phyloP scores from a whole-genome alignment of 2,888 invertebrate genomes.

The Chymomyza amoena region DNA sequence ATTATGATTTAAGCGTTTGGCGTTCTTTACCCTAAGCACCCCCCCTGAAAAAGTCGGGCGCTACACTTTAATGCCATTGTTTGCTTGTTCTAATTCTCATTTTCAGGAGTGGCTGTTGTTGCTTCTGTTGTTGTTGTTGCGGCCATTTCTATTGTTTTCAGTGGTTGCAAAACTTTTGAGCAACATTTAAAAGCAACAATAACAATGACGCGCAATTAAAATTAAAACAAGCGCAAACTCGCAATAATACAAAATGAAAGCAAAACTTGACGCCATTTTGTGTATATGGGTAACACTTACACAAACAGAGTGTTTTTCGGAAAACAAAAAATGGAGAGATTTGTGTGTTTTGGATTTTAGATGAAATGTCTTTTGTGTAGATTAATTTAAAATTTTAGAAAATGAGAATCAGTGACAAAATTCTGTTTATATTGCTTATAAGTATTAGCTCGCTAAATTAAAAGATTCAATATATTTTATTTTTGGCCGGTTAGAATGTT shows the following conservation, averaged over 20 bases:
- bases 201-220: constrained; percentile 54
- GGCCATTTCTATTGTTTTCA: not conserved
- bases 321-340: too few relatives aligned
- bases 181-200: constrained; percentile 41
- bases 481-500: too few relatives aligned
- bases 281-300: not conserved
- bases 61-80: not conserved
- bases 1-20: constrained; percentile 66
- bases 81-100: constrained; percentile 9
- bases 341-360: too few relatives aligned
- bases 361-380: too few relatives aligned
- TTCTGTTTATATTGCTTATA: too few relatives aligned
- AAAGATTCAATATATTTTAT: too few relatives aligned
- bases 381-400: too few relatives aligned
- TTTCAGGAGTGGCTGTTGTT: constrained; percentile 28
- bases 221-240: constrained; percentile 34
- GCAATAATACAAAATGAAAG: constrained; percentile 24
- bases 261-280: constrained; percentile 66
- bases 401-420: too few relatives aligned
- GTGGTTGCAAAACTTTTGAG: constrained; percentile 40
- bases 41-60: not conserved
- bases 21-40: not conserved
- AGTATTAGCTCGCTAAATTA: too few relatives aligned
- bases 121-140: not conserved
- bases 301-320: too few relatives aligned